These are phyloP conservation scores for Pogoniulus pusillus DNA, from an alignment of 2,797 vertebrate species.

Conservation along the genomic window DNA sequence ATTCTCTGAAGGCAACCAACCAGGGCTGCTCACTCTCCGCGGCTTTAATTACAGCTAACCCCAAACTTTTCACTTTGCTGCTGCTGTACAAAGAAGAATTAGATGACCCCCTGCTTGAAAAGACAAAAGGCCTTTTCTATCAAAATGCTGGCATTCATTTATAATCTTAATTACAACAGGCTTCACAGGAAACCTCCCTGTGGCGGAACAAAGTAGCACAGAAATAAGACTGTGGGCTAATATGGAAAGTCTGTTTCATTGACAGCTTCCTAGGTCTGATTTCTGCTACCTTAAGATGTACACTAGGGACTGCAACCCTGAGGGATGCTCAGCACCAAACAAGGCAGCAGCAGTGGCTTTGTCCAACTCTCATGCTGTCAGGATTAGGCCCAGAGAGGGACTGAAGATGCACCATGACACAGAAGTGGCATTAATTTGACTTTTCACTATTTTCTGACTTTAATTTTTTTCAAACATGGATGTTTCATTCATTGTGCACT, in stretches of 20 bases:
- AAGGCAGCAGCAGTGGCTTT: not conserved
- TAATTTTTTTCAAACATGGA: not conserved
- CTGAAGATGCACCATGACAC: not conserved
- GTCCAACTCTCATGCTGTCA: not conserved
- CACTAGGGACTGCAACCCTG: not conserved
- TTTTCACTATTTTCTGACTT: not conserved
- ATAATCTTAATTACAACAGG: conserved; percentile 25
- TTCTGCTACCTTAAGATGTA: not conserved
- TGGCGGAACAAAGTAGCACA: not conserved
- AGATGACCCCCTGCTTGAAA: not conserved
- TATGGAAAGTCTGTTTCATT: not conserved
- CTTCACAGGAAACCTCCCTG: conserved; percentile 21
- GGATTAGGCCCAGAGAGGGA: not conserved
- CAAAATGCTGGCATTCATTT: conserved; percentile 9
- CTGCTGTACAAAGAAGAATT: not conserved
- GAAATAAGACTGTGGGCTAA: not conserved
- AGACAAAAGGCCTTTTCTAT: not conserved
- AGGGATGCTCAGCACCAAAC: not conserved
- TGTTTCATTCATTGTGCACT: not conserved
- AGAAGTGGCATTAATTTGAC: not conserved
- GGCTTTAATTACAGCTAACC: conserved; percentile 23
- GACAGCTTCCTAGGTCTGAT: not conserved
- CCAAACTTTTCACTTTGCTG: conserved; percentile 9
- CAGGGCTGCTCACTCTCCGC: conserved; percentile 11
- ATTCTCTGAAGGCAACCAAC: conserved; percentile 1